Conservation (phyloP, 1,140 invertebrate species). For the Pseudomyrmex pallidus region DNA sequence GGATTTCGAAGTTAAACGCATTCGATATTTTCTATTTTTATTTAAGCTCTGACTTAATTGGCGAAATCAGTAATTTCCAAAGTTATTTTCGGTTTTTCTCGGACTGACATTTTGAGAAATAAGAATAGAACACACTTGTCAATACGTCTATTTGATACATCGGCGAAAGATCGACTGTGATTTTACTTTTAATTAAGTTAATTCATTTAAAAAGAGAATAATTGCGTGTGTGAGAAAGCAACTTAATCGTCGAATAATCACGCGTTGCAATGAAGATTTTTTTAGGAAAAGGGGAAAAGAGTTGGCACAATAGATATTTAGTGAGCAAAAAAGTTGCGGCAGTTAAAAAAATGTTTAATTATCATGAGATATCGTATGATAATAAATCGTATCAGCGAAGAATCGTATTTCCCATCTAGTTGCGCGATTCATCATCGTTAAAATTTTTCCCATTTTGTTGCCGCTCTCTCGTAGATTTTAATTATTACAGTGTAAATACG, state of each 20-base stretch:
- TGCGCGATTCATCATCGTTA: slow-evolving; percentile 44
- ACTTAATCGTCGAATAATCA: neutral
- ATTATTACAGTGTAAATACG: slow-evolving; percentile 62
- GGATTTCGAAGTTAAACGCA: neutral
- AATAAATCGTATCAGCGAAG: slow-evolving; percentile 51
- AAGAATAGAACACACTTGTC: too few relatives aligned
- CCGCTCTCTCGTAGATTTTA: slow-evolving; percentile 58
- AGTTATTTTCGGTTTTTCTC: too few relatives aligned
- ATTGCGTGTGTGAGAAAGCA: too few relatives aligned
- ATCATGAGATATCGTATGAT: slow-evolving; percentile 43
- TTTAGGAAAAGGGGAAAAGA: fast-evolving
- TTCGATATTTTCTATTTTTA: too few relatives aligned
- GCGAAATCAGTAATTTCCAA: too few relatives aligned
- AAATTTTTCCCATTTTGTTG: slow-evolving; percentile 45
- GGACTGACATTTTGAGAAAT: too few relatives aligned
- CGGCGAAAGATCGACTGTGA: too few relatives aligned
- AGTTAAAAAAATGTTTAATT: slow-evolving; percentile 47
- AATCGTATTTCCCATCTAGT: slow-evolving; percentile 22
- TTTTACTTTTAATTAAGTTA: too few relatives aligned
- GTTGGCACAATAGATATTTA: slow-evolving; percentile 10
- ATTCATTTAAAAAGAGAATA: neutral
- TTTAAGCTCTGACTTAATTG: too few relatives aligned
- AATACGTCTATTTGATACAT: too few relatives aligned
- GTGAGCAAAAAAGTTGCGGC: slow-evolving; percentile 6
- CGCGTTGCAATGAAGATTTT: neutral